These are phyloP conservation scores for Diabrotica undecimpunctata DNA, from an alignment of 1,140 invertebrate genomes.

Conservation along the genomic window DNA sequence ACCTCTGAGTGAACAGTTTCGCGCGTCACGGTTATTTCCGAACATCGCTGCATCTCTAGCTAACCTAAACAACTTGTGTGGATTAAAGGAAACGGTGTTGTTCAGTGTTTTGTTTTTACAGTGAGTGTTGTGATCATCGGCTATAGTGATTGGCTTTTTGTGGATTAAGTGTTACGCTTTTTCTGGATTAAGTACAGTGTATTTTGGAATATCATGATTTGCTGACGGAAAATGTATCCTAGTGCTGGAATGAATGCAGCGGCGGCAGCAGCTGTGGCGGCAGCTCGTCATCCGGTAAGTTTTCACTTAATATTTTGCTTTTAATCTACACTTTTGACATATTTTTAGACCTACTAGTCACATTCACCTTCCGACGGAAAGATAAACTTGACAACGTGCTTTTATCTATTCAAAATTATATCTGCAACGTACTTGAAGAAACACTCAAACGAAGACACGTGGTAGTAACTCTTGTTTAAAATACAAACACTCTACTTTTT, in stretches of 20 bases:
- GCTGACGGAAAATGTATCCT: constrained; percentile 54
- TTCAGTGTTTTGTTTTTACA: constrained; percentile 11
- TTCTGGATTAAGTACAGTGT: constrained; percentile 10
- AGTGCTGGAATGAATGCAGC: constrained; percentile 59
- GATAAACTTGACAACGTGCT: too few species aligned
- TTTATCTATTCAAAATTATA: too few species aligned
- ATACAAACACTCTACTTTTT: too few species aligned
- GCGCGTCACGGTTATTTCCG: background rate
- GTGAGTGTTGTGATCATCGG: constrained; percentile 14
- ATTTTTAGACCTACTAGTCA: background rate
- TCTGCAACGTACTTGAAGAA: too few species aligned
- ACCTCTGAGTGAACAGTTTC: constrained; percentile 6
- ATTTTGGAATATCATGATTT: constrained; percentile 33
- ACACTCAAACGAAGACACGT: too few species aligned
- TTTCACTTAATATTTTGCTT: background rate
- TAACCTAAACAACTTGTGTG: background rate
- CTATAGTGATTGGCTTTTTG: constrained; percentile 1
- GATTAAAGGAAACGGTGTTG: constrained; percentile 4
- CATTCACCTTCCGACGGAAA: too few species aligned
- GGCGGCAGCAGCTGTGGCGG: constrained; percentile 58
- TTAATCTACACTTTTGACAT: background rate
- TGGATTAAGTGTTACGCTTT: constrained; percentile 9
- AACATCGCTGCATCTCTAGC: constrained; percentile 7
- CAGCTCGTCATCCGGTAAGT: constrained; percentile 57
- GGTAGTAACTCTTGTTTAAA: too few species aligned